Conservation (phyloP, 2,113 vertebrate genomes). For the Psilopsiagon aurifrons region DNA sequence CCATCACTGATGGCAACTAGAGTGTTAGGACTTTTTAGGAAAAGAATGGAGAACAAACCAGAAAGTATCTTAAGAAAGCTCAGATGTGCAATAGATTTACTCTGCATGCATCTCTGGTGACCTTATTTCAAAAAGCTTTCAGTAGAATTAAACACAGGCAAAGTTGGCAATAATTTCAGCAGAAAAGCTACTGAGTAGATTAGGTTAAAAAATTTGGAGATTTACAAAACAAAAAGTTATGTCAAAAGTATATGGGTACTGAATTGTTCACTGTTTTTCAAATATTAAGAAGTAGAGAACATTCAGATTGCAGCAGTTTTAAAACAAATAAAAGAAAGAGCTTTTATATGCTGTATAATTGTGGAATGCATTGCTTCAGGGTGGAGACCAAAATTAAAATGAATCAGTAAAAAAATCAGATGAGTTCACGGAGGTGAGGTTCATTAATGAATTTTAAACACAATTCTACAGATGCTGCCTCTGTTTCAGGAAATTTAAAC, state of each 20-base stretch:
- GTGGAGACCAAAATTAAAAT: slow-evolving; percentile 24
- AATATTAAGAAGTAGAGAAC: not conserved
- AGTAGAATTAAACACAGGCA: not conserved
- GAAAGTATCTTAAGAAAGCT: not conserved
- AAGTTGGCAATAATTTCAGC: not conserved
- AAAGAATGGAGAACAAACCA: not conserved
- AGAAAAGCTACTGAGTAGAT: not conserved
- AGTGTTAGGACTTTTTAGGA: not conserved
- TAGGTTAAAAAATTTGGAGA: not conserved
- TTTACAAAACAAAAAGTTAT: not conserved
- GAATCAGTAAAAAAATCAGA: slow-evolving; percentile 3
- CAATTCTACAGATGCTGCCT: slow-evolving; percentile 7
- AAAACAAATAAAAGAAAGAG: slow-evolving; percentile 17
- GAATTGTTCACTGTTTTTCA: not conserved
- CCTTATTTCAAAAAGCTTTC: not conserved
- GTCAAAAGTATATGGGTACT: not conserved
- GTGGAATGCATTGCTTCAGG: not conserved
- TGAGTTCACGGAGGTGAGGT: not conserved
- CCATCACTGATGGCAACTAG: not conserved
- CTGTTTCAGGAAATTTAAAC: slow-evolving; percentile 7
- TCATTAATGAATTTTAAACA: slow-evolving; percentile 44
- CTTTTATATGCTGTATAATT: not conserved
- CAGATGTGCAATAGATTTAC: not conserved
- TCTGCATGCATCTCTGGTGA: not conserved
- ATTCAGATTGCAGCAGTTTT: not conserved